Evolutionary conservation across 1,140 invertebrate species (phyloP), one percentile per base, ranked within the genome.

Genomic region (Saccostrea echinata): DNA sequence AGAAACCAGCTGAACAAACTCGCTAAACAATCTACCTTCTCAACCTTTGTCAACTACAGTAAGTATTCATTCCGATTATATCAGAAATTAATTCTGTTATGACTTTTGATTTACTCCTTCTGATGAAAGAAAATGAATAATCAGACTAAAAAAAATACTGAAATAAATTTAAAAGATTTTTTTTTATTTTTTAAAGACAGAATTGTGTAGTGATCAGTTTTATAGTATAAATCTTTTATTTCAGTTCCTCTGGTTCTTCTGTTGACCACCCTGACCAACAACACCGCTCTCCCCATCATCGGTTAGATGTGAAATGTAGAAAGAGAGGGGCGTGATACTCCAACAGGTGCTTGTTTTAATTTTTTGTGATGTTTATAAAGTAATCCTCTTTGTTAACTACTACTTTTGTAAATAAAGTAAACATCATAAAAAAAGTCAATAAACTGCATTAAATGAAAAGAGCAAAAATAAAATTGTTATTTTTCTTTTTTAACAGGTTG

Each of bases 161-260:
- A n/a, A n/a, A n/a, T n/a, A 4, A 30, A 80, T 33, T 80, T 16
- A 27, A 6, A 24, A 33, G 21, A 24, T 21, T 9, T 12, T 83
- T 52, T 83, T 43, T 83, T 13, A 13, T 51, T 43, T 3, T 43
- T 43, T 43, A 3, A 43, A 43, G 43, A 43, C 43, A 43, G 43
- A 43, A 43, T 43, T 4, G 43, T 43, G 9, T 43, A 4, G 8
- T 83, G n/a, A 51, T 43, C 13, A 83, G 9, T 52, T 83, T 9
- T 53, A 52, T 30, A 6, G n/a, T 30, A 16, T 16, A 80, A 33
- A 80, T 80, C 16, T 83, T 21, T 83, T 51, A 2, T 61, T 84
- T 18, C n/a, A 84, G 83, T 84, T 84, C 83, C 83, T 30, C 83
- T 84, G 83, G 30, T 84, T 30, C 83, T 84, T 33, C 55, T 84